Conservation (phyloP, 2,888 invertebrate genomes). For the Cantharis flavilabris region DNA sequence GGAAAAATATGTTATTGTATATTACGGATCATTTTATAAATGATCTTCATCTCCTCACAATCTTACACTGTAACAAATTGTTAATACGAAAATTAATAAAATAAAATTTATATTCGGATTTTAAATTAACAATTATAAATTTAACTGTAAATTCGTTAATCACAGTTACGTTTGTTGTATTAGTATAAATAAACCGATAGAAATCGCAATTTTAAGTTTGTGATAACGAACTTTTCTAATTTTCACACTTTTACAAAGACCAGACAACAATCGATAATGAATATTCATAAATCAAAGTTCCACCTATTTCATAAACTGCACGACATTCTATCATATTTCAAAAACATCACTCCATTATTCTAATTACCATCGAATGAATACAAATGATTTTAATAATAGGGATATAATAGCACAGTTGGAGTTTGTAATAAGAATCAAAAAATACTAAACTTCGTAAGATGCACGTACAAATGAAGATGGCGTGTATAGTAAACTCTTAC, state of each 20-base stretch:
- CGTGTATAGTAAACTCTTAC: not conserved
- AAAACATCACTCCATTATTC: conserved; percentile 54
- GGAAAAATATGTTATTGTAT: not conserved
- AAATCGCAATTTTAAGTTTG: not conserved
- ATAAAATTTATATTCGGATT: not conserved
- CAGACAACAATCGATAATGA: conserved; percentile 43
- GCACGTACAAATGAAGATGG: not conserved
- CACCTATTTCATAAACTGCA: conserved; percentile 49
- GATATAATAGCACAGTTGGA: conserved; percentile 2
- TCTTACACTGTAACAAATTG: not conserved
- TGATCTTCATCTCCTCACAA: not conserved
- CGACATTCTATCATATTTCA: conserved; percentile 55
- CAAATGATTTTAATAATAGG: conserved; percentile 48
- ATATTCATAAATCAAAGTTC: conserved; percentile 53
- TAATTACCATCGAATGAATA: conserved; percentile 52
- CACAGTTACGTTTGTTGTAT: not conserved
- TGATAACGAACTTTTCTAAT: conserved; percentile 6
- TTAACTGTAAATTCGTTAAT: not conserved
- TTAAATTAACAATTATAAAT: not conserved
- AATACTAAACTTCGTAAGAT: not conserved
- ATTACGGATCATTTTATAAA: not conserved
- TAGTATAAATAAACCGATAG: not conserved
- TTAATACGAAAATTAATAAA: not conserved
- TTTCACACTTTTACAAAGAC: conserved; percentile 23
- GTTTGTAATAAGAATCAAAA: not conserved